Conservation (phyloP, 2,113 vertebrate species). For the Terrapene triunguis region DNA sequence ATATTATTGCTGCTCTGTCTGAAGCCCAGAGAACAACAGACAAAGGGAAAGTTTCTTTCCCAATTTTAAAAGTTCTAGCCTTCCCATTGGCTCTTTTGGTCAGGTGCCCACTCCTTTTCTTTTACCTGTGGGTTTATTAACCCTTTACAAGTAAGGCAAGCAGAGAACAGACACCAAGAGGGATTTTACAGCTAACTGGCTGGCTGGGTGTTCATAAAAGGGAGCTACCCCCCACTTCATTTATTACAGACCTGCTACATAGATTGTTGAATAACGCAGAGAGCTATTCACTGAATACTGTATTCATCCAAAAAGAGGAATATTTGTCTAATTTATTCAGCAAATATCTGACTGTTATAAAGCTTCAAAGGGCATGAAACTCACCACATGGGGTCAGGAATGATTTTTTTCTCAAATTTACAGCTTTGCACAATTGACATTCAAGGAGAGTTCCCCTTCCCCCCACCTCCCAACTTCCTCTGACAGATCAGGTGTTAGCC, state of each 20-base stretch:
- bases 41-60: no score
- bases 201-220: no score
- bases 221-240: no score
- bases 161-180: no score
- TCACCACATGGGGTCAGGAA: neutral
- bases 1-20: no score
- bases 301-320: neutral
- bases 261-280: neutral
- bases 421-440: accelerated
- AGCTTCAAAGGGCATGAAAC: neutral
- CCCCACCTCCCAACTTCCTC: neutral
- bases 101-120: no score
- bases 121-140: no score
- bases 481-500: accelerated
- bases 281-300: neutral
- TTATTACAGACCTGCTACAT: neutral
- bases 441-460: neutral
- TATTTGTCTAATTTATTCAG: neutral
- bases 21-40: no score
- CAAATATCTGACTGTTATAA: neutral
- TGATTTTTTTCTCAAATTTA: neutral
- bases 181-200: no score
- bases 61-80: no score
- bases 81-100: no score
- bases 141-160: no score